Percentiles rank a stretch among this genome's conserved stretches.
phyloP scores from a whole-genome alignment of 2,888 invertebrate species.

The Empis stercorea region DNA sequence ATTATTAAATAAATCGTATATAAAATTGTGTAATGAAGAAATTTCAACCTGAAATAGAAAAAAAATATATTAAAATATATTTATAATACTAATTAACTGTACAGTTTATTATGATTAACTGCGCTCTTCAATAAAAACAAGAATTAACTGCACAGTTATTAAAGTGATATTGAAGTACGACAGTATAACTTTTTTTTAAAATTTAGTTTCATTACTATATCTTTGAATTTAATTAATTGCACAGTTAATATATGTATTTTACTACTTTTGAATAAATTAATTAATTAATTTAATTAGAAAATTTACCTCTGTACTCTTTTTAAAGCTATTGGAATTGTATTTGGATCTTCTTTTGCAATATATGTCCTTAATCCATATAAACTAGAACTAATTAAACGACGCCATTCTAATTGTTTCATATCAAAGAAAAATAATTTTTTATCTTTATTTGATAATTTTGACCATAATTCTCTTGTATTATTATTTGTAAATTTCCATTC shows the following conservation, averaged over 20 bases:
- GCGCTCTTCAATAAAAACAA: too few relatives aligned
- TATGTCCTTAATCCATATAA: conserved; percentile 60
- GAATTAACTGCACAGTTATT: too few relatives aligned
- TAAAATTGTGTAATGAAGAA: conserved; percentile 12
- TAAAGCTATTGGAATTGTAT: conserved; percentile 49
- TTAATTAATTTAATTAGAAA: too few relatives aligned
- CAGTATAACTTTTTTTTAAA: too few relatives aligned
- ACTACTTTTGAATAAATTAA: too few relatives aligned
- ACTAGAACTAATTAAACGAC: conserved; percentile 36
- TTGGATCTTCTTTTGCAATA: conserved; percentile 63
- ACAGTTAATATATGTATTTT: too few relatives aligned
- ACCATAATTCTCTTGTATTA: conserved; percentile 40
- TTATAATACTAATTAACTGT: too few relatives aligned
- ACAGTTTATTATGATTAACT: too few relatives aligned
- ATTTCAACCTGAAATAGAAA: conserved; percentile 9
- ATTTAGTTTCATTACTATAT: too few relatives aligned
- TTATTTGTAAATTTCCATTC: conserved; percentile 58
- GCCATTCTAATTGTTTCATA: conserved; percentile 59
- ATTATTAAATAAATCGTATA: conserved; percentile 9
- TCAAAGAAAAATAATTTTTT: conserved; percentile 56
- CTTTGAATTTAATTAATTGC: too few relatives aligned
- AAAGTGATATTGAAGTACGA: too few relatives aligned
- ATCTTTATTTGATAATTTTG: conserved; percentile 31
- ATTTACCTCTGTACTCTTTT: conserved; percentile 46
- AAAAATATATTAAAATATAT: too few relatives aligned